Base-by-base conservation (phyloP, 2,113 vertebrate species). In the Malurus elegans region DNA sequence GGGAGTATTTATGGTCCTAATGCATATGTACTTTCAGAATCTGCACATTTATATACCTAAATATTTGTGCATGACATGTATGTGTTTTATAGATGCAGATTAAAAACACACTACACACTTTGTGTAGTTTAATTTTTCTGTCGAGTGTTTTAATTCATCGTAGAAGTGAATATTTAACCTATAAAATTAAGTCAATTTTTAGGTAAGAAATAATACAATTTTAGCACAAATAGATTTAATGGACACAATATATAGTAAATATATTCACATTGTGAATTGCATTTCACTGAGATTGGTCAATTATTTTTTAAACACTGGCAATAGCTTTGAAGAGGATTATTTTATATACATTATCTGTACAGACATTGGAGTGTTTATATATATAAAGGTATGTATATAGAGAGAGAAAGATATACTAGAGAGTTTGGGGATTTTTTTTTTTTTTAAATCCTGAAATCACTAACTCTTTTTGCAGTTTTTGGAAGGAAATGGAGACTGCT, bases 401-500 rank as follows among this genome's bases (percentile, higher is more conserved):
- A 26, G 14, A 48, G 8, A 45, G 8, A 31, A 3, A 53, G 8
- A 8, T 3, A 40, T 29, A 57, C 57, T 51, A 44, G 17, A 50
- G 18, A 62, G 4, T 21, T 38, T 34, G 10, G 38, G 38, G 10
- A 17, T 18, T 50, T 8, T 31, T 51, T 12, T 75, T 17, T 62
- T 64, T 79, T 54, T 51, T 16, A 1, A 32, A 45, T 57, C 32
- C 19, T 13, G 0, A 79, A 83, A 67, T 83, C 21, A 31, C 47
- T 88, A 76, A 80, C 4, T 62, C 9, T 70, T 21, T 86, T 61
- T 88, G 44, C 67, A 67, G 79, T 95, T 96, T 86, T 80, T 88
- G n/a, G 69, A 74, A 94, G 85, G 85, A 94, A 96, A 95, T 73
- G n/a, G 64, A 95, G 69, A 51, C 32, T 90, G 34, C 60, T 78